Conservation (phyloP, 2,797 vertebrate species). For the Vipera ursinii region DNA sequence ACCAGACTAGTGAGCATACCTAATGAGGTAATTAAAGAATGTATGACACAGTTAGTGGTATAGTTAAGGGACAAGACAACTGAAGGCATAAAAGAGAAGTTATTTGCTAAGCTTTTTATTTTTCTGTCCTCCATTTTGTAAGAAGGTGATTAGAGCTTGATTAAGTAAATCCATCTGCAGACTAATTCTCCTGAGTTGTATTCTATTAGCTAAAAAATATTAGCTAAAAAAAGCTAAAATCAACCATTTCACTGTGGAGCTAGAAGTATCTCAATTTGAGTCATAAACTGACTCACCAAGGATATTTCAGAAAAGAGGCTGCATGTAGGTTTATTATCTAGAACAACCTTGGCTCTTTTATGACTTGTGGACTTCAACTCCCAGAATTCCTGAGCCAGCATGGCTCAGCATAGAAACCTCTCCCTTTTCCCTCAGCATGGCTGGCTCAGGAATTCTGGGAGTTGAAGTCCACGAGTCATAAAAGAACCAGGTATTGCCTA, state of each 20-base stretch:
- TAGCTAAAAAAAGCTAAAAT: background rate
- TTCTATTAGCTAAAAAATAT: no score
- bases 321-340: background rate
- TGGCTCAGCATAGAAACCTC: no score
- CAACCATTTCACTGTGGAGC: background rate
- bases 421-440: no score
- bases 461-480: no score
- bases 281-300: background rate
- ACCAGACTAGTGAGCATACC: background rate
- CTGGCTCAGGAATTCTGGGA: no score
- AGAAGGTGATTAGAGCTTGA: background rate
- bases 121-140: background rate
- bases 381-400: no score
- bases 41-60: background rate
- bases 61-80: background rate
- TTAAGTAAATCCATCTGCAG: background rate
- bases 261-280: background rate
- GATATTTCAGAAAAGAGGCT: background rate
- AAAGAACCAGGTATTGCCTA: no score
- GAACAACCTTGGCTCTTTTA: background rate
- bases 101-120: background rate
- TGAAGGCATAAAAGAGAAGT: background rate
- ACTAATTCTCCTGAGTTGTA: background rate
- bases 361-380: no score
- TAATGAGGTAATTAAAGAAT: background rate